phyloP scores from a whole-genome alignment of 2,113 vertebrate species.

The Gopherus evgoodei region DNA sequence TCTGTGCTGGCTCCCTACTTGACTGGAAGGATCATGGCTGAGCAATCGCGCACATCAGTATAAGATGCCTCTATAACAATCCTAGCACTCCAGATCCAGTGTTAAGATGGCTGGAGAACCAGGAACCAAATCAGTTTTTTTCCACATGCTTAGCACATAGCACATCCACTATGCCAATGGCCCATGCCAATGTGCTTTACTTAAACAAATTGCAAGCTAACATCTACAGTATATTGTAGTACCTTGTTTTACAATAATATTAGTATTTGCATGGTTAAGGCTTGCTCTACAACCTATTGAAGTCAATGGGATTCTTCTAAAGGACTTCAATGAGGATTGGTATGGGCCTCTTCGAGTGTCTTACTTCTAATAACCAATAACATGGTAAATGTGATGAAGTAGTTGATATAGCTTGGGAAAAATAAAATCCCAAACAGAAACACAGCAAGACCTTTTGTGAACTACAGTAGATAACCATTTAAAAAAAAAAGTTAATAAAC shows the following conservation, averaged over 20 bases:
- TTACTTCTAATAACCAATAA: not conserved
- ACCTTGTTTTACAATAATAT: not conserved
- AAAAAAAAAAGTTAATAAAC: not conserved
- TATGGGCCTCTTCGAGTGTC: not conserved
- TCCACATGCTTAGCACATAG: not conserved
- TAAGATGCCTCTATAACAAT: not conserved
- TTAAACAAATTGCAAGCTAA: not conserved
- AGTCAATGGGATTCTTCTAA: not conserved
- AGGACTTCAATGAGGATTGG: not conserved
- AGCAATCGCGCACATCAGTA: not conserved
- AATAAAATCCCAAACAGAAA: too few relatives aligned
- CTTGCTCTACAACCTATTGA: not conserved
- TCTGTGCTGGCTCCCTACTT: fast-evolving
- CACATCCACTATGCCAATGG: not conserved
- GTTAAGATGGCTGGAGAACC: not conserved
- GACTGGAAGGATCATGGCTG: not conserved
- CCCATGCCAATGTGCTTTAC: not conserved
- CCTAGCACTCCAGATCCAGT: not conserved
- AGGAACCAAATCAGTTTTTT: not conserved
- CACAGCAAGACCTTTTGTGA: not conserved
- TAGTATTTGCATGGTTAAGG: not conserved
- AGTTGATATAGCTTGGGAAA: too few relatives aligned
- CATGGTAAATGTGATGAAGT: too few relatives aligned
- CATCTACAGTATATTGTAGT: not conserved
- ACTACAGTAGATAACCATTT: not conserved